Percentiles rank a stretch among this genome's conserved stretches.
phyloP scores from a whole-genome alignment of 2,888 invertebrate species.

The Phania funesta region DNA sequence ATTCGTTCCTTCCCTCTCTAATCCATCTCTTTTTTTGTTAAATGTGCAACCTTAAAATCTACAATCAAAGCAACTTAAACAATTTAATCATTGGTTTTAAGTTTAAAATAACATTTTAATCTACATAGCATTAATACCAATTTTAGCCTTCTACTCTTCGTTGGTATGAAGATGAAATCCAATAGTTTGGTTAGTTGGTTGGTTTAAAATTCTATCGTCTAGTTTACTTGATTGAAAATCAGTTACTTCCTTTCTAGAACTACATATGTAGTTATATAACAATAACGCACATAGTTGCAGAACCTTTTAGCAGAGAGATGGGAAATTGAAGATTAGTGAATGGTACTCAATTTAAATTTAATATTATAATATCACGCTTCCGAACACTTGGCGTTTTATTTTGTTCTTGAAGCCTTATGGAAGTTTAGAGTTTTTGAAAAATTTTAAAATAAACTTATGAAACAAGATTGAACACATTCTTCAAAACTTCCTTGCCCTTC shows the following conservation, averaged over 20 bases:
- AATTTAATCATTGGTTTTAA: constrained; percentile 63
- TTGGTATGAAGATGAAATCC: background rate
- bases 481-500: no score
- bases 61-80: constrained; percentile 55
- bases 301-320: background rate
- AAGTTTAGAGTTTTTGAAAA: no score
- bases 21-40: no score
- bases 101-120: constrained; percentile 64
- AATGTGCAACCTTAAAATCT: constrained; percentile 12
- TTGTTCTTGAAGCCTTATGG: no score
- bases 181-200: constrained; percentile 4
- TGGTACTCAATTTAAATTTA: background rate
- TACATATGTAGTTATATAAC: background rate
- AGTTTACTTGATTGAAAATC: constrained; percentile 30
- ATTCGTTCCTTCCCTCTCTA: background rate
- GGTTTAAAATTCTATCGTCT: no score
- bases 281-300: background rate
- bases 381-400: no score
- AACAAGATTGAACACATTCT: no score
- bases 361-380: no score
- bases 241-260: constrained; percentile 53
- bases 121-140: constrained; percentile 66
- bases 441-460: no score
- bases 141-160: constrained; percentile 53
- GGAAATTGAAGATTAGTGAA: background rate